phyloP scores from a whole-genome alignment of 2,113 vertebrate genomes.

The Lutjanus erythropterus region DNA sequence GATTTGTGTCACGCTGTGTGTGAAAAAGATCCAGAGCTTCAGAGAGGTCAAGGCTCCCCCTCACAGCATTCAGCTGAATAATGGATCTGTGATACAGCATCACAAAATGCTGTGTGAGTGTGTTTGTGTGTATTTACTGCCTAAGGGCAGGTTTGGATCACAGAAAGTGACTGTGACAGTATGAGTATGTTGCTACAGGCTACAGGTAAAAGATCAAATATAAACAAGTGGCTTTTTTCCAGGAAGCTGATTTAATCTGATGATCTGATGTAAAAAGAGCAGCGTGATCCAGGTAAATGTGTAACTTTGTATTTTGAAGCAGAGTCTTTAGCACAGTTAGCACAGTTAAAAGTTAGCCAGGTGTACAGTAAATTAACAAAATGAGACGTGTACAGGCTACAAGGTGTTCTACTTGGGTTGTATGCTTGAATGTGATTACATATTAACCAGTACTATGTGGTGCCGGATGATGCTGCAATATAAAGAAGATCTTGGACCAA shows the following conservation, averaged over 20 bases:
- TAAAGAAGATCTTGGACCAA: neutral
- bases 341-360: neutral
- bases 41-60: conserved; percentile 15
- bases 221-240: neutral
- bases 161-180: conserved; percentile 1
- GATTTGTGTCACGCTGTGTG: conserved; percentile 18
- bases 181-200: conserved; percentile 10
- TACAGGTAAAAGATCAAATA: conserved; percentile 32
- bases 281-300: neutral
- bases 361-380: neutral
- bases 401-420: neutral
- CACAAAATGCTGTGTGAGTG: conserved; percentile 7
- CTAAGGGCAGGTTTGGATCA: neutral
- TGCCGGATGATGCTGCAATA: neutral
- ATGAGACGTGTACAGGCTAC: too few species aligned
- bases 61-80: conserved; percentile 24
- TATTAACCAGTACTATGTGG: neutral
- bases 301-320: neutral
- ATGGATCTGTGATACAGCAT: conserved; percentile 20
- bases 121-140: neutral
- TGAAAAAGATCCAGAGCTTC: conserved; percentile 30
- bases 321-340: neutral
- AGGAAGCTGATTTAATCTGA: conserved; percentile 6
- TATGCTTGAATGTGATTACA: neutral
- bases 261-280: neutral